A percentile compares a stretch with the other conserved stretches of the same genome.
phyloP scores from a whole-genome alignment of 2,888 invertebrate species.

The Pardosa pseudoannulata region DNA sequence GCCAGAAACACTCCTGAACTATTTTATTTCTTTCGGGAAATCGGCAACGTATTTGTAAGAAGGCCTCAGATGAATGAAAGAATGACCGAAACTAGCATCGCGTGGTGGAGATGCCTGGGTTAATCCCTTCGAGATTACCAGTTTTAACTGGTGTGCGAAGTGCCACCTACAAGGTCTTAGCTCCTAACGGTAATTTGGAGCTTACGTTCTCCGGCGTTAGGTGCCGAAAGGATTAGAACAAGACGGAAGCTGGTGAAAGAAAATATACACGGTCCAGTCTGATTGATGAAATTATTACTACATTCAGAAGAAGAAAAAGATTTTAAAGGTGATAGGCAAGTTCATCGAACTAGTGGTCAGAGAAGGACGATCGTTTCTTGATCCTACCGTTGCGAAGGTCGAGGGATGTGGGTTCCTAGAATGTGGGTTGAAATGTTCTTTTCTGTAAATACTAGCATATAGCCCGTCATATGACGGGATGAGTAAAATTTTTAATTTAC shows the following conservation, averaged over 20 bases:
- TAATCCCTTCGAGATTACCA: conserved; percentile 37
- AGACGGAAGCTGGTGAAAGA: not conserved
- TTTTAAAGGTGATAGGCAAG: not conserved
- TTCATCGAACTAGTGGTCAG: not conserved
- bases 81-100: conserved; percentile 21
- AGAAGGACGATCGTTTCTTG: not conserved
- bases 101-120: conserved; percentile 24
- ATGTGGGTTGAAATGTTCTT: too few relatives aligned
- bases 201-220: conserved; percentile 21
- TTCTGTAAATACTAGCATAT: too few relatives aligned
- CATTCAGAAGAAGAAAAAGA: not conserved
- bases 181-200: conserved; percentile 40
- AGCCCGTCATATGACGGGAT: too few relatives aligned
- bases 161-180: conserved; percentile 21
- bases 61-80: not conserved
- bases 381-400: not conserved
- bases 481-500: too few relatives aligned
- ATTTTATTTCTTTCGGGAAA: not conserved
- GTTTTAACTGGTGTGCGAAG: conserved; percentile 15
- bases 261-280: not conserved
- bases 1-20: not conserved
- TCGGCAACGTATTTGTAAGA: not conserved
- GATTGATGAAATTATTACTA: not conserved
- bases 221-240: not conserved
- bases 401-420: not conserved